Base-by-base conservation (phyloP, 2,797 vertebrate genomes). In the Ambastaia sidthimunki region DNA sequence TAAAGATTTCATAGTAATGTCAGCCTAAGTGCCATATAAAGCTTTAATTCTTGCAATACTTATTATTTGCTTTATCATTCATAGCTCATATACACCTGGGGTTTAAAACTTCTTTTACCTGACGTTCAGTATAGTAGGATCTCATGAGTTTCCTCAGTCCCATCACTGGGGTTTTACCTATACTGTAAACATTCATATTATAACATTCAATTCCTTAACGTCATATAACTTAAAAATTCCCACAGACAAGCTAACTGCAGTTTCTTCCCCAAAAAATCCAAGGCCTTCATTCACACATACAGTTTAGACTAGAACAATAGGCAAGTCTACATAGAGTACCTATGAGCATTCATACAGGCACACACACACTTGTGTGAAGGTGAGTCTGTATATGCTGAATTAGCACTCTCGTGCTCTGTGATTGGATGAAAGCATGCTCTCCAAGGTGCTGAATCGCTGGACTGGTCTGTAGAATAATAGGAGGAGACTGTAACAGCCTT, bases 351-450 rank as follows among this genome's bases (percentile, higher is more conserved):
- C 48, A 37, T 34, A 65, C 77, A 44, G 1, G 1, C 9, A 78
- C 60, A 52, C 55, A 76, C 79, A 82, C 57, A 23, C 55, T 19
- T 16, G 70, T 62, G 74, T 76, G 80, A 88, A 86, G 86, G 84
- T 84, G 73, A 87, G 80, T 52, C 78, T 80, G 81, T 76, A 85
- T 68, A 18, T 86, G 86, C 87, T 85, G 87, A 81, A 83, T 47
- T 67, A 79, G 85, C 76, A 73, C 65, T 82, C 81, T 78, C 21
- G 12, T 23, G 55, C 55, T 55, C 55, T 73, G 41, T 63, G 50
- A 66, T 63, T 65, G 54, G 63, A 21, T 19, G 44, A 41, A 44
- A 44, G 23, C 18, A 15, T 19, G 50, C 82, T 85, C 71, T 81
- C 81, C 80, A 65, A 77, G 74, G 80, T 85, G 62, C 87, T 87